Evolutionary conservation across 2,797 vertebrate species (phyloP).

Genomic region (Myotis pilosus): DNA sequence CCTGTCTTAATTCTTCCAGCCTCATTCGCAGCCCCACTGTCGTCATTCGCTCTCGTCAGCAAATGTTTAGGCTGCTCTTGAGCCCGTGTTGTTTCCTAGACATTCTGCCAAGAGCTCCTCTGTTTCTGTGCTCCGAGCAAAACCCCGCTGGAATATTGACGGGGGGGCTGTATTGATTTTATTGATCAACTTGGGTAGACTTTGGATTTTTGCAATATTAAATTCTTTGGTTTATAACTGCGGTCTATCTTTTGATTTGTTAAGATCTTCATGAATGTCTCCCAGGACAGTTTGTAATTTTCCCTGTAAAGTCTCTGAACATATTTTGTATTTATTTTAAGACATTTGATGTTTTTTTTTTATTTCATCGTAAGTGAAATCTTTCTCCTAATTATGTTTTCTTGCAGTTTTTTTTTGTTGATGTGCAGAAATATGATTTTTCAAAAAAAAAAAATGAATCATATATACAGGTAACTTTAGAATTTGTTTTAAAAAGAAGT

Average conservation of each 20-base stretch:
- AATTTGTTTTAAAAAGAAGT: background rate
- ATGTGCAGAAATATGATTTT: background rate
- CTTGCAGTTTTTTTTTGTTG: background rate
- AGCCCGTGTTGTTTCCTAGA: background rate
- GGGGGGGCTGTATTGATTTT: background rate
- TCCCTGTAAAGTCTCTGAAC: background rate
- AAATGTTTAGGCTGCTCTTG: background rate
- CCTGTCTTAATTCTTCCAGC: background rate
- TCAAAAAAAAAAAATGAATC: background rate
- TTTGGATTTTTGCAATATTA: background rate
- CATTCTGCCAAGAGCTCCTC: background rate
- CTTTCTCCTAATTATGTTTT: constrained; percentile 28
- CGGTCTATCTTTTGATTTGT: background rate
- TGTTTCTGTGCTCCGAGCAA: background rate
- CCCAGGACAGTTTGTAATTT: background rate
- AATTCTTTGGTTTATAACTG: background rate
- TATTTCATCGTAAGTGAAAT: background rate
- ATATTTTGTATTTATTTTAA: constrained; percentile 2
- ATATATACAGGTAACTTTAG: background rate
- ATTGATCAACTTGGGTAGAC: background rate
- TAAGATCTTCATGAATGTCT: background rate
- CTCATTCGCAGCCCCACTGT: background rate
- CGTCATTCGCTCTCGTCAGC: background rate
- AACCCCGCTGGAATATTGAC: background rate
- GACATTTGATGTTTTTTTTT: background rate